phyloP scores from a whole-genome alignment of 1,140 invertebrate genomes.

The Gyrodactylus bullatarudis region DNA sequence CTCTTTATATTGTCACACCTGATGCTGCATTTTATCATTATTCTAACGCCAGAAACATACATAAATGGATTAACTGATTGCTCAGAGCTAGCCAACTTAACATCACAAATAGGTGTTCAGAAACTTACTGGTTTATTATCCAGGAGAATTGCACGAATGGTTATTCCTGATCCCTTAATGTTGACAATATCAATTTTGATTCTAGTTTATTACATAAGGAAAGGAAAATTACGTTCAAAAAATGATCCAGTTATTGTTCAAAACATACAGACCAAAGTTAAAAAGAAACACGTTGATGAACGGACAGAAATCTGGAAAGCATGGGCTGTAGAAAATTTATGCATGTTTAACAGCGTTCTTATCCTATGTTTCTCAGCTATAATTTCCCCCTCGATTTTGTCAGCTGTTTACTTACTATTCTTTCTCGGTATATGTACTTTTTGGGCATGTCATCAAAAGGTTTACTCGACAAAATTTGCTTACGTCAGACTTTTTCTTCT shows the following conservation, averaged over 20 bases:
- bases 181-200: not conserved
- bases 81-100: not conserved
- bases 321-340: slow-evolving; percentile 1
- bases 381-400: slow-evolving; percentile 30
- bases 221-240: not conserved
- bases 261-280: not conserved
- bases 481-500: slow-evolving; percentile 24
- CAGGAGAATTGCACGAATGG: not conserved
- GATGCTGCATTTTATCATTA: not conserved
- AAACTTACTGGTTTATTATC: not conserved
- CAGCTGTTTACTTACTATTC: slow-evolving; percentile 44
- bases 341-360: not conserved
- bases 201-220: not conserved
- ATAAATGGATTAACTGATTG: not conserved
- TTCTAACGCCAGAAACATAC: not conserved
- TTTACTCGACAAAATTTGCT: slow-evolving; percentile 32
- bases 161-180: not conserved
- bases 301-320: slow-evolving; percentile 2
- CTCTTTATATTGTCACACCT: not conserved
- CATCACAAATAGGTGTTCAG: not conserved
- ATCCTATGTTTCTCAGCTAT: slow-evolving; percentile 22
- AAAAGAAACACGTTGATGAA: not conserved
- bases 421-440: slow-evolving; percentile 51
- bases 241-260: not conserved
- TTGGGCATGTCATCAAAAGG: slow-evolving; percentile 37